Evolutionary conservation across 2,888 invertebrate genomes (phyloP), one percentile per base, ranked within the genome.

Genomic region (Mesorhabditis spiculigera): DNA sequence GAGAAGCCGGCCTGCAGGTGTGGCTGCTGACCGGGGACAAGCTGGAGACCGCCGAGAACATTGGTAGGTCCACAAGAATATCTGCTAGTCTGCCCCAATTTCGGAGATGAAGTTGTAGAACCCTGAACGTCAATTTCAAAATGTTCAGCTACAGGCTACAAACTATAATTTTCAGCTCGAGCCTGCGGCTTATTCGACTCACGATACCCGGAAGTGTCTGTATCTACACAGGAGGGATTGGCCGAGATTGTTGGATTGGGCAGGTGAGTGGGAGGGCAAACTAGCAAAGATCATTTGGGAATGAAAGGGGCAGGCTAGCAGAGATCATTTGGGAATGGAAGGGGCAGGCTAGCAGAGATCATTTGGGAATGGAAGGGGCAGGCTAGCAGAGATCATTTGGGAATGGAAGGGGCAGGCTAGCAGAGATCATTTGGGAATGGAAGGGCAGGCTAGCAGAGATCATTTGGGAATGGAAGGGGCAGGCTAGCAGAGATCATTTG

Each of bases 11-110:
- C 4, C 88, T 89, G 61, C 87, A 86, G 69, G 80, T 86, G 6
- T 89, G 89, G 89, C 88, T 89, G 4, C 89, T 97, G 69, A 96
- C 95, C 0, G 96, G 91, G 58, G 96, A 96, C 88, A 96, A 96
- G 87, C 93, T 93, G 65, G 96, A 96, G 89, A 96, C 96, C 0
- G 95, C 95, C 68, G 91, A 95, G 83, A 95, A 95, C 86, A 92
- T 96, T 75, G 95, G 95, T 0, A 94, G 94, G 87, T 93, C 95
- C 0, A 93, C 94, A 4, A 91, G 92, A 28, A 50, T 0, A 92
- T 93, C 80, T 90, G 90, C 77, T 87, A 89, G 75, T 80, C 86
- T 0, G 87, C 88, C 10, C 89, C 68, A 44, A 65, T 8, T 43
- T 73, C 28, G 70, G 66, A 70, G 68, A 44, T 16, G 68, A n/a